Conservation (phyloP, 2,888 invertebrate genomes). For the Scaptomyza polygonia region DNA sequence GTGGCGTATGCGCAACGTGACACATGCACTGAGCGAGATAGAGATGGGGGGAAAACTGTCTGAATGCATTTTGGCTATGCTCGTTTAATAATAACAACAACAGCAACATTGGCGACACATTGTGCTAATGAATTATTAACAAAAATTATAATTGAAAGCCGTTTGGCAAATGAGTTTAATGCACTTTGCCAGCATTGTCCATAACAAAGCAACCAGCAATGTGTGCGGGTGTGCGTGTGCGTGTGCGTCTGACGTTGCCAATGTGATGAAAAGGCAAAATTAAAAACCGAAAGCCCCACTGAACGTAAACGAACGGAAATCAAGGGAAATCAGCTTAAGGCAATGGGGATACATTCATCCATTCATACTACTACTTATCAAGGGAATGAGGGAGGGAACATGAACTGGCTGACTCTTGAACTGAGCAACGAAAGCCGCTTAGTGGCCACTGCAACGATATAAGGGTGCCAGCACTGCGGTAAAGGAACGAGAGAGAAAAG, state of each 20-base stretch:
- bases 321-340: conserved; percentile 71
- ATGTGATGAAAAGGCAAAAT: conserved; percentile 44
- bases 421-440: conserved; percentile 64
- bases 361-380: too few species aligned
- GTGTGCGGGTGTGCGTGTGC: background rate
- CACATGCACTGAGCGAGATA: background rate
- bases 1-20: conserved; percentile 56
- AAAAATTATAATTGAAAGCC: conserved; percentile 83
- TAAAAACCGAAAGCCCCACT: conserved; percentile 34
- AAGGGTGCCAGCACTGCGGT: background rate
- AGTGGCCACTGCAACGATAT: conserved; percentile 45
- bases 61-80: conserved; percentile 49
- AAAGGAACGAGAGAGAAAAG: background rate
- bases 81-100: conserved; percentile 32
- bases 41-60: conserved; percentile 29
- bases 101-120: conserved; percentile 60
- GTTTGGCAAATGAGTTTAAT: conserved; percentile 77
- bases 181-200: conserved; percentile 48
- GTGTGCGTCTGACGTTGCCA: conserved; percentile 27
- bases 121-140: conserved; percentile 82
- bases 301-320: conserved; percentile 49
- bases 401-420: conserved; percentile 57
- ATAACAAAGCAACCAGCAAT: conserved; percentile 7
- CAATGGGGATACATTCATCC: conserved; percentile 10
- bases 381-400: too few species aligned